Base-by-base conservation (phyloP, 2,888 invertebrate genomes). In the Orthosia incerta region DNA sequence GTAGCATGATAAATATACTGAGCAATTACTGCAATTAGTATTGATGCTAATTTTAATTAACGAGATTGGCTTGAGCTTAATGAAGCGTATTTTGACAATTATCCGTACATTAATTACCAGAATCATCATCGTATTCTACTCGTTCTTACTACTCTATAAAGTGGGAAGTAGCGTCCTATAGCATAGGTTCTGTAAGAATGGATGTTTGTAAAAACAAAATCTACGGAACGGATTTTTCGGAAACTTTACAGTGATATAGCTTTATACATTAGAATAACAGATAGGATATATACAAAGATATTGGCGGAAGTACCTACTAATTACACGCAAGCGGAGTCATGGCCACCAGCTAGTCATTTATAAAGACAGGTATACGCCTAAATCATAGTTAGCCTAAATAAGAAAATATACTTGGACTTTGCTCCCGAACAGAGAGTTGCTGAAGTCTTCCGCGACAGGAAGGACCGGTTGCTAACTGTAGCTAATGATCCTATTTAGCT, bases 401-500 rank as follows among this genome's bases (percentile, higher is more conserved):
- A 26, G 18, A 56, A 69, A 53, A 50, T n/a, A 23, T 23, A 18
- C 70, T n/a, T 59, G 23, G 26, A 61, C 18, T 60, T 71, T 31
- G 39, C 3, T 50, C 13, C 23, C 4, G 26, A 16, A 15, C 5
- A 39, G 16, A 50, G 9, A 15, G 55, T 50, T 60, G 20, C 51
- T 71, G 45, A 62, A 51, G n/a, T 69, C n/a, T 63, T 51, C 23
- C 26, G 5, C 5, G 26, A 16, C 23, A 56, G 15, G 50, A 50
- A 39, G 56, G 15, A 45, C 39, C n/a, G 9, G 13, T 26, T 16
- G 26, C 66, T 63, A 39, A 39, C 39, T 39, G 7, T 39, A 23
- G 48, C 62, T 79, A 79, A 80, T 77, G 66, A 59, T 23, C 50
- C 53, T 57, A 57, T 26, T 26, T 56, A n/a, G 13, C 45, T 15